Evolutionary conservation across 2,888 invertebrate species (phyloP), one percentile per base, ranked within the genome.

Genomic region (Heterodera filipjevi): DNA sequence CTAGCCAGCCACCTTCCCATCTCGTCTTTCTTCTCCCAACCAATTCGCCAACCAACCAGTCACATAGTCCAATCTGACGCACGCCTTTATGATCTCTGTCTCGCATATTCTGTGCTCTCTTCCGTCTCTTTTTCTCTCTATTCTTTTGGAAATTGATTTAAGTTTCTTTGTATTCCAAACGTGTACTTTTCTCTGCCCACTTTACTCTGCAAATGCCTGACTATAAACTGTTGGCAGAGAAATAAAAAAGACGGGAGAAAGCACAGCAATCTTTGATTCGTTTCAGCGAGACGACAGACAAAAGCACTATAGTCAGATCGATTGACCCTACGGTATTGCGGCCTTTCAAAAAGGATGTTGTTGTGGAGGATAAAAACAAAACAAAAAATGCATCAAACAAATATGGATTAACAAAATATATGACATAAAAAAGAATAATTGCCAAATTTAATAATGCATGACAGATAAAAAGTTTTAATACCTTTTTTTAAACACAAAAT

Each of bases 321-420:
- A 59, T 59, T 59, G 76, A 12, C 64, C 32, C 39, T 59, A 66
- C 66, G 64, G 59, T 76, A 66, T 35, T 6, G 76, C 76, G 76
- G 39, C 66, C 39, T 35, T 76, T 76, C 32, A 27, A 75, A 76
- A 76, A n/a, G 44, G 44, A 76, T 59, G 59, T 59, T 59, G 27
- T 59, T 2, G 59, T 27, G 8, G 59, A n/a, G 22, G 59, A 27
- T 22, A 59, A 59, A 59, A 27, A 5, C 59, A 59, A 27, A 49
- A 49, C 3, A 44, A 44, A 44, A 10, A 44, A 44, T 44, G 12
- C 44, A 12, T 12, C n/a, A n/a, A n/a, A n/a, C n/a, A n/a, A n/a
- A n/a, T n/a, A 49, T 16, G 3, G 49, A 3, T 3, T 3, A 49
- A 49, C 19, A 19, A 49, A 49, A 49, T 5, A 49, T 19, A 6